These are phyloP conservation scores for Heptranchias perlo DNA, from an alignment of 2,113 vertebrate genomes.

Conservation along the genomic window DNA sequence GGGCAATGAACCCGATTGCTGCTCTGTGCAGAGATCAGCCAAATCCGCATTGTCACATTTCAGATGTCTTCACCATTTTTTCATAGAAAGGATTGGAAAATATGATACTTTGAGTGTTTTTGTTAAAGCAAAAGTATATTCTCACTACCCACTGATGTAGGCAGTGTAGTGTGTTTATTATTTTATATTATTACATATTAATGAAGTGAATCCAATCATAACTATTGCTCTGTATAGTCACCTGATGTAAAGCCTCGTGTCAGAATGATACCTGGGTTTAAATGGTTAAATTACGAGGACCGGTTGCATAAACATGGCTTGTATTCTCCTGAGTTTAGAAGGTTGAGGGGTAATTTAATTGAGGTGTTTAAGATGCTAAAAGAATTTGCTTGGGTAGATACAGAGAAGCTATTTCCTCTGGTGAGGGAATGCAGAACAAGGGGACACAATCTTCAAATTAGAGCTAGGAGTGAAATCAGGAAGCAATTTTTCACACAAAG, in stretches of 20 bases:
- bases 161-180: neutral
- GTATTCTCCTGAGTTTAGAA: neutral
- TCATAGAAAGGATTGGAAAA: neutral
- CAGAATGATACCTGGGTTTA: neutral
- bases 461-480: neutral
- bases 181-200: neutral
- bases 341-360: neutral
- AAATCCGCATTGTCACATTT: neutral
- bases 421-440: neutral
- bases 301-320: neutral
- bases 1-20: neutral
- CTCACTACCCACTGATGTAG: neutral
- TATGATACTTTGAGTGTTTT: neutral
- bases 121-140: neutral
- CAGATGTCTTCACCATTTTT: neutral
- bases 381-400: neutral
- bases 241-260: neutral
- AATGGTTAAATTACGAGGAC: neutral
- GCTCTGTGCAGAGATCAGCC: neutral
- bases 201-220: neutral
- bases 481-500: neutral
- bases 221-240: neutral
- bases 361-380: neutral
- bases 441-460: neutral
- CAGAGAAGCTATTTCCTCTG: neutral